A percentile compares a stretch with the other conserved stretches of the same genome.
These are phyloP conservation scores for Acipenser transmontanus DNA, from an alignment of 2,797 vertebrate species.

Conservation along the genomic window DNA sequence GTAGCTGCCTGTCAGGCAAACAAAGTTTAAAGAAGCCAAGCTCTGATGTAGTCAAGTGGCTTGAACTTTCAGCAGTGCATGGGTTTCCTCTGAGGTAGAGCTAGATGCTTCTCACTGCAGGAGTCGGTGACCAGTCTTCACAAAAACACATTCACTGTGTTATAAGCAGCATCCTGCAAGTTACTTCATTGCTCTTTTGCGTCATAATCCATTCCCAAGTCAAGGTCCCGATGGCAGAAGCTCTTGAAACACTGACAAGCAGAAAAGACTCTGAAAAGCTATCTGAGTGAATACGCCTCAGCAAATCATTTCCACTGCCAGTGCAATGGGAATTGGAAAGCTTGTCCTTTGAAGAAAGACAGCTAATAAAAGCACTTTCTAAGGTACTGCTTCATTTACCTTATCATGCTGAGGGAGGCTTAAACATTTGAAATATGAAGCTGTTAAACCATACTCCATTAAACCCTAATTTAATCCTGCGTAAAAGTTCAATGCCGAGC, in stretches of 20 bases:
- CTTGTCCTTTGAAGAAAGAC: background rate
- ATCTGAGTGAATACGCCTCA: background rate
- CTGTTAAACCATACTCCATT: background rate
- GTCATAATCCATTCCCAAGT: background rate
- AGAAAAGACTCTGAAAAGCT: background rate
- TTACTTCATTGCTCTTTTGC: background rate
- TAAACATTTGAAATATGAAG: constrained; percentile 3
- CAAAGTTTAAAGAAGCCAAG: too few relatives aligned
- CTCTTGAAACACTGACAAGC: background rate
- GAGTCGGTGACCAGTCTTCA: too few relatives aligned
- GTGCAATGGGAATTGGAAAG: background rate
- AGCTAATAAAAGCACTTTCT: background rate
- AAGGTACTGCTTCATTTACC: background rate
- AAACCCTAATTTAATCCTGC: background rate
- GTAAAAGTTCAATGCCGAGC: background rate
- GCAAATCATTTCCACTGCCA: background rate
- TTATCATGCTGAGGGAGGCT: background rate
- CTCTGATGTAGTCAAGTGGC: too few relatives aligned
- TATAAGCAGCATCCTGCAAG: too few relatives aligned
- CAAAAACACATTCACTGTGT: too few relatives aligned
- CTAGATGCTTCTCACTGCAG: too few relatives aligned
- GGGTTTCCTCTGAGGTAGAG: too few relatives aligned
- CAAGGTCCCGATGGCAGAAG: background rate
- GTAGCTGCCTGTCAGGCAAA: too few relatives aligned
- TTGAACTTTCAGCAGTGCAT: too few relatives aligned